Evolutionary conservation across 2,888 invertebrate species (phyloP).

Genomic region (Psylliodes chrysocephalus): DNA sequence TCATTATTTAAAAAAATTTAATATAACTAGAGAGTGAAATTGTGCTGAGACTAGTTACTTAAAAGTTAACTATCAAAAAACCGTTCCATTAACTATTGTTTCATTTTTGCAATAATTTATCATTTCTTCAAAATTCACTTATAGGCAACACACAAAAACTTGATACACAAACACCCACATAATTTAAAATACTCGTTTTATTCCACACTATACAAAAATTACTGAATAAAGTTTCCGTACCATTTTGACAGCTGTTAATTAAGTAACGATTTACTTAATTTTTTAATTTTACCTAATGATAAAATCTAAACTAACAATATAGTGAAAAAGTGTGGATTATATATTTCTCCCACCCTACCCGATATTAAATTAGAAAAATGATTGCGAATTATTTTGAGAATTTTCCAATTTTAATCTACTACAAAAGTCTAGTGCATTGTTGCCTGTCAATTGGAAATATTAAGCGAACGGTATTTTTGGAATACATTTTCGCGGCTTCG

Average conservation of each 20-base stretch:
- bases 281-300: constrained; percentile 39
- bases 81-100: no score
- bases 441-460: constrained; percentile 35
- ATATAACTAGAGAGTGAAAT: no score
- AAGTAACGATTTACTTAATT: constrained; percentile 18
- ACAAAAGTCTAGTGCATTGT: constrained; percentile 44
- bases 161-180: background rate
- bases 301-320: constrained; percentile 45
- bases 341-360: constrained; percentile 47
- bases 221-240: constrained; percentile 27
- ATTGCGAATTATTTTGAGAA: constrained; percentile 45
- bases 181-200: background rate
- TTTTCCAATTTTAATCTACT: constrained; percentile 41
- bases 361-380: constrained; percentile 41
- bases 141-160: background rate
- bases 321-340: constrained; percentile 42
- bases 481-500: constrained; percentile 13
- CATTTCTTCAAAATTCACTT: no score
- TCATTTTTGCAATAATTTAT: no score
- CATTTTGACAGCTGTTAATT: constrained; percentile 31
- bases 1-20: no score
- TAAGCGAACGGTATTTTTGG: constrained; percentile 28
- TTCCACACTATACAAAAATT: background rate
- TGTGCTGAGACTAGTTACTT: no score
- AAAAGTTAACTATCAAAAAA: no score